Conservation (phyloP, 2,888 invertebrate genomes). For the Parnassius orleans region DNA sequence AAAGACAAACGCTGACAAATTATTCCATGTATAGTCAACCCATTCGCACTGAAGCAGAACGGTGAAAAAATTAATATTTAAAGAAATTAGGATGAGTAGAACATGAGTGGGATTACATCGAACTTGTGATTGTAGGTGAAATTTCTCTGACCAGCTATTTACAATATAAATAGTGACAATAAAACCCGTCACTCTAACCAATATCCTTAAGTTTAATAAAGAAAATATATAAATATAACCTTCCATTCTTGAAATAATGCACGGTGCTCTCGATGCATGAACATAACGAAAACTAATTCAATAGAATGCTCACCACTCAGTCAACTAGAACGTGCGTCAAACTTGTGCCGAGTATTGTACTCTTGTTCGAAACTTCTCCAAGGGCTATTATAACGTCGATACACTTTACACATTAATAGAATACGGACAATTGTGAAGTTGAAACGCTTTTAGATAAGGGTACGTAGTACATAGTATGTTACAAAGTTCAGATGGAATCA, state of each 20-base stretch:
- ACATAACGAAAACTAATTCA: conserved; percentile 18
- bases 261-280: neutral
- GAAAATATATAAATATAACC: neutral
- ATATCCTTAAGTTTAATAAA: neutral
- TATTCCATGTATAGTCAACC: no score
- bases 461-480: no score
- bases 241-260: neutral
- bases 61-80: no score
- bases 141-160: no score
- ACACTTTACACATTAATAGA: conserved; percentile 6
- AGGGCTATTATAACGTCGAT: conserved; percentile 14
- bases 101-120: no score
- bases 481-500: no score
- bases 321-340: conserved; percentile 17
- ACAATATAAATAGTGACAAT: no score
- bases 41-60: no score
- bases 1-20: no score
- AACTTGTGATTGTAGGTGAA: no score
- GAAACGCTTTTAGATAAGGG: conserved; percentile 12
- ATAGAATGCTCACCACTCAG: conserved; percentile 13
- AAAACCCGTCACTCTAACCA: no score
- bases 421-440: conserved; percentile 13
- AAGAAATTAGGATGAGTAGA: no score
- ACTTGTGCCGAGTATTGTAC: conserved; percentile 23
- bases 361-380: conserved; percentile 22